A percentile compares a stretch with the other conserved stretches of the same genome.
phyloP scores from a whole-genome alignment of 2,797 vertebrate species.

The Huso huso region DNA sequence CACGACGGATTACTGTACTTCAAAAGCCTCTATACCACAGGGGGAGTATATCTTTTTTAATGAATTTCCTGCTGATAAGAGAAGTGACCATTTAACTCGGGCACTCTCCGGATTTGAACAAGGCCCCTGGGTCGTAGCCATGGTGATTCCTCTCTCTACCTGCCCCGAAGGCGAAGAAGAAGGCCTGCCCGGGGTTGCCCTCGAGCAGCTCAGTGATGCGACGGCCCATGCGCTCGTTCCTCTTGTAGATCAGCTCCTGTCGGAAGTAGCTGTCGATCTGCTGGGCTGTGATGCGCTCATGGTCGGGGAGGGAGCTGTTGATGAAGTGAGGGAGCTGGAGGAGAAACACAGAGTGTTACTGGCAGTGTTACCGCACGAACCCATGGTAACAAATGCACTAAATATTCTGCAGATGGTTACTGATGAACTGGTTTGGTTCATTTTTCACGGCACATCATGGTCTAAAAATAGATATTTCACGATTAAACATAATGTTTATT shows the following conservation, averaged over 20 bases:
- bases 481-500: too few relatives aligned
- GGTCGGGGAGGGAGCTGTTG: conserved; percentile 85
- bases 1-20: too few relatives aligned
- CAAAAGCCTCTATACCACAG: too few relatives aligned
- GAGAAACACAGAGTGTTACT: conserved; percentile 19
- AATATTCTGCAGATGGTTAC: neutral
- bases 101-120: too few relatives aligned
- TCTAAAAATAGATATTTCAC: too few relatives aligned
- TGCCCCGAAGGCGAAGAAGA: conserved; percentile 96
- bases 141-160: conserved; percentile 48
- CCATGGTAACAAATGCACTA: neutral
- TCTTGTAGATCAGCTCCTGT: conserved; percentile 95
- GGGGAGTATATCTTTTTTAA: too few relatives aligned
- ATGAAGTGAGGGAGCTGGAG: conserved; percentile 90
- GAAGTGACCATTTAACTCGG: too few relatives aligned
- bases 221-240: conserved; percentile 90
- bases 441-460: too few relatives aligned
- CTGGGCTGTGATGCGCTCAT: conserved; percentile 83
- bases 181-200: conserved; percentile 79
- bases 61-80: too few relatives aligned
- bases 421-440: neutral
- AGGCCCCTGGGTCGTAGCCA: too few relatives aligned
- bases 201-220: conserved; percentile 80
- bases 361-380: neutral
- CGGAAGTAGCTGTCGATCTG: conserved; percentile 97